Conservation (phyloP, 2,113 vertebrate species). For the Eulemur macaco region DNA sequence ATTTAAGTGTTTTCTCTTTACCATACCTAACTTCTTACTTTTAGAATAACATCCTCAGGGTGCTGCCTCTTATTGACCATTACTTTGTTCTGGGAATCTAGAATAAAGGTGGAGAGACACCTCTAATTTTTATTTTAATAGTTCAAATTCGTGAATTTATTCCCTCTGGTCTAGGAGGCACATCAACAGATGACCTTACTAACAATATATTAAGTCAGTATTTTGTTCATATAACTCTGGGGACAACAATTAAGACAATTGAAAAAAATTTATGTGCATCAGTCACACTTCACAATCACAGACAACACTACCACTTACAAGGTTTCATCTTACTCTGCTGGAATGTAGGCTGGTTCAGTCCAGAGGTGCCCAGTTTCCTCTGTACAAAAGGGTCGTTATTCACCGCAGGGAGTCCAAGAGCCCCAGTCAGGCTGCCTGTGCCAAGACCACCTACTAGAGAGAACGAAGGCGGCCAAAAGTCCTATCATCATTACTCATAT, state of each 20-base stretch:
- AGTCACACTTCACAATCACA: conserved; percentile 92
- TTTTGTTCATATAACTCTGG: neutral
- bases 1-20: neutral
- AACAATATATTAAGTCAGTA: neutral
- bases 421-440: conserved; percentile 92
- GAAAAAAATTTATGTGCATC: conserved; percentile 78
- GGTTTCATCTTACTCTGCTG: conserved; percentile 99
- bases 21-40: neutral
- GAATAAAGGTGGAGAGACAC: neutral
- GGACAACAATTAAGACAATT: conserved; percentile 7
- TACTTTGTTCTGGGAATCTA: neutral
- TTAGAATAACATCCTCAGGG: neutral
- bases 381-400: conserved; percentile 96
- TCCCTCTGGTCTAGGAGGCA: neutral
- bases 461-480: conserved; percentile 63
- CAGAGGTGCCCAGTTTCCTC: conserved; percentile 98
- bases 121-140: conserved; percentile 3
- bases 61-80: neutral
- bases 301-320: conserved; percentile 96
- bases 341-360: conserved; percentile 97
- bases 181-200: neutral
- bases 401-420: conserved; percentile 93
- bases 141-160: neutral
- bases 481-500: conserved; percentile 40
- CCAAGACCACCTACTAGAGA: conserved; percentile 90